Percentiles rank a stretch among this genome's conserved stretches.
Evolutionary conservation across 2,113 vertebrate species (phyloP).

Genomic region (Hirundichthys speculiger): DNA sequence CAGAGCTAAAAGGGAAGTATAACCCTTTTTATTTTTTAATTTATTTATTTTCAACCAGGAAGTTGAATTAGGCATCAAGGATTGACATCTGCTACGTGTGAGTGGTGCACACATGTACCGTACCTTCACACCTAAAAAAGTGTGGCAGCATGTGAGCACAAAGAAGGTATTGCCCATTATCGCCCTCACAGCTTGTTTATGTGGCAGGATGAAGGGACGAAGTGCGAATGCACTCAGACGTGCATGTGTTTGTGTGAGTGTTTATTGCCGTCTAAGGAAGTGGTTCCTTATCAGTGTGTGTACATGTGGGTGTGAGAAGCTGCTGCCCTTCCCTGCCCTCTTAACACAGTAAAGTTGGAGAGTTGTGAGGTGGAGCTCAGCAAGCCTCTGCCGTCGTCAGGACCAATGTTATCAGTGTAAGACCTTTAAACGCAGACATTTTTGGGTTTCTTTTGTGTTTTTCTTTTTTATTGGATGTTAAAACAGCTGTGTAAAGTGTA

Average conservation of each 20-base stretch:
- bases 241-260: background rate
- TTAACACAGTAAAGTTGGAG: constrained; percentile 26
- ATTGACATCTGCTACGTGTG: background rate
- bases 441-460: too few relatives aligned
- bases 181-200: constrained; percentile 31
- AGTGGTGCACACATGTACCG: background rate
- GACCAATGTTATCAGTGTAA: constrained; percentile 1
- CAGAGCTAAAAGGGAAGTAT: too few relatives aligned
- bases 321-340: constrained; percentile 29
- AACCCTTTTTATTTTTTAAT: background rate
- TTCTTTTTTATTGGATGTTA: background rate
- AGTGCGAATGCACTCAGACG: constrained; percentile 22
- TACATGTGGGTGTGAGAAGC: constrained; percentile 38
- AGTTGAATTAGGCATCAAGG: background rate
- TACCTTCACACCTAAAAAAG: background rate
- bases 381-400: constrained; percentile 11
- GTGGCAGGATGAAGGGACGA: constrained; percentile 19
- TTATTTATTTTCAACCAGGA: constrained; percentile 3
- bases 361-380: background rate
- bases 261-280: constrained; percentile 49
- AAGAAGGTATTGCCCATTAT: constrained; percentile 26
- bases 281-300: constrained; percentile 57
- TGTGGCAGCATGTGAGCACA: constrained; percentile 1
- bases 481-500: constrained; percentile 19
- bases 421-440: constrained; percentile 22